Conservation (phyloP, 2,888 invertebrate species). For the Galerucella pusilla region DNA sequence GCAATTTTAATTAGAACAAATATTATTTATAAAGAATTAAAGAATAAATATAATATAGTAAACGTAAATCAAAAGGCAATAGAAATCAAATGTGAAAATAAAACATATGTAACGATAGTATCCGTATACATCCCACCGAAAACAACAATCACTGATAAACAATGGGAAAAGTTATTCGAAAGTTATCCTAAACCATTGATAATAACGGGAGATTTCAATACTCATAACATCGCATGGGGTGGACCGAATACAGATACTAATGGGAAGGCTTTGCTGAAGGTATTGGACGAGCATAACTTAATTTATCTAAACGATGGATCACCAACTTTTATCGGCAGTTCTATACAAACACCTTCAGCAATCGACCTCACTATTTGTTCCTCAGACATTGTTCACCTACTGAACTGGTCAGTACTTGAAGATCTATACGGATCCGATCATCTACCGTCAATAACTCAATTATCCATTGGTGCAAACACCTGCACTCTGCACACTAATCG, state of each 20-base stretch:
- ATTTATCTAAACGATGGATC: not conserved
- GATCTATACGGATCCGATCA: not conserved
- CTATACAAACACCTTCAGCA: not conserved
- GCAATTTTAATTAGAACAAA: no score
- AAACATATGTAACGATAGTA: no score
- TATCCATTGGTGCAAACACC: not conserved
- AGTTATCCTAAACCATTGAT: no score
- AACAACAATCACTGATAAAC: not conserved
- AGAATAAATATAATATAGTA: no score
- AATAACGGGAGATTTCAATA: not conserved
- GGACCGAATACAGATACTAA: not conserved
- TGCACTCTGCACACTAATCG: not conserved
- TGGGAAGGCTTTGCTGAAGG: not conserved
- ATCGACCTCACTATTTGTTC: not conserved
- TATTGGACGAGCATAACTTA: not conserved
- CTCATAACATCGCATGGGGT: not conserved
- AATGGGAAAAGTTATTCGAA: not conserved
- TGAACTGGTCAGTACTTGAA: not conserved
- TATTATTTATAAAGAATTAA: no score
- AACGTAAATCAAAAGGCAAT: no score
- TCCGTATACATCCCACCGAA: no score
- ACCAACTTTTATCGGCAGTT: not conserved
- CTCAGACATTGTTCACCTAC: not conserved
- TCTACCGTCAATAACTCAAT: not conserved
- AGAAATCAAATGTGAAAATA: no score